Base-by-base conservation (phyloP, 1,140 invertebrate species). In the Leptinotarsa texana region DNA sequence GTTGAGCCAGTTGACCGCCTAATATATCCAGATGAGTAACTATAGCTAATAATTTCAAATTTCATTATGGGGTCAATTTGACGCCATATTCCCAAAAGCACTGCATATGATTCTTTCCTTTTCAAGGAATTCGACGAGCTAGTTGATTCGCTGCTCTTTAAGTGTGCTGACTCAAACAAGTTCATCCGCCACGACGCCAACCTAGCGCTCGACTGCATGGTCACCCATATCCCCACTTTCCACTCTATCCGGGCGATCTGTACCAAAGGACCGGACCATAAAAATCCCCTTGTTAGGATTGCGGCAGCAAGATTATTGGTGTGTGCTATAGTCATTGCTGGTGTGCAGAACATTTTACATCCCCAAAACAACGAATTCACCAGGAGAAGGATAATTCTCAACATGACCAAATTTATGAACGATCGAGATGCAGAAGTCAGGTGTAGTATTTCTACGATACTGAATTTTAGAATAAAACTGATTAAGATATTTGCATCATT, bases 151-250 rank as follows among this genome's bases (percentile, higher is more conserved):
- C 82, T 93, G 21, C 81, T 93, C 24, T 85, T 85, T 73, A 90
- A 90, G 81, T 88, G 88, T 63, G 89, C 89, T 3, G 91, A 92
- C 79, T 89, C 88, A 27, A 91, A 90, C 82, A 88, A 88, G 76
- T 92, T 92, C 80, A 90, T 93, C 66, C 84, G 90, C 65, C 87
- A 90, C 73, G 91, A 92, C 83, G 88, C 89, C 21, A 89, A 91
- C 76, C 84, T 88, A 71, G 88, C 91, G 2, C 81, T 92, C 69
- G 86, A 87, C 73, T 82, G 83, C 18, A 89, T 92, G 87, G 87
- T 91, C 3, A 88, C 88, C 11, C 86, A 88, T 78, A 85, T 89
- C 21, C 81, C 86, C 4, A 84, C 85, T 13, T 81, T 80, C 47
- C 82, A 85, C 75, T 75, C 84, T 22, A 77, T 86, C 4, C 57